Conservation (phyloP, 2,797 vertebrate genomes). For the Anabacerthia variegaticeps region DNA sequence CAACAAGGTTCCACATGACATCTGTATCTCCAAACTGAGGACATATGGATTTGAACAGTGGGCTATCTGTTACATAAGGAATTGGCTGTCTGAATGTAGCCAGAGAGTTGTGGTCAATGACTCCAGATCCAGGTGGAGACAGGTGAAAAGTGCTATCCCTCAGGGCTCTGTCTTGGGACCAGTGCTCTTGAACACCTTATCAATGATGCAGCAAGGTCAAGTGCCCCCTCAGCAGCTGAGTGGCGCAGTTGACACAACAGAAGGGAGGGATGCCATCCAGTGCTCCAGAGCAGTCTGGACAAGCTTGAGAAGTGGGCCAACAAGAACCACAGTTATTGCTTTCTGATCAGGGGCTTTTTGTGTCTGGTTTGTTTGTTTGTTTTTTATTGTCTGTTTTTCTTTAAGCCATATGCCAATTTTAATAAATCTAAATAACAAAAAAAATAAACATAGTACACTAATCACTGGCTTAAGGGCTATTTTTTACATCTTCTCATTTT, state of each 20-base stretch:
- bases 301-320: neutral
- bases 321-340: fast-evolving
- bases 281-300: neutral
- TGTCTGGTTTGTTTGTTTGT: neutral
- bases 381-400: neutral
- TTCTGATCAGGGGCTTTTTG: neutral
- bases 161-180: neutral
- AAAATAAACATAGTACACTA: neutral
- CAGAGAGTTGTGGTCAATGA: neutral
- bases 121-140: neutral
- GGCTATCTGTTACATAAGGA: neutral
- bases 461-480: neutral
- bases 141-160: neutral
- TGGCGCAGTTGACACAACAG: neutral
- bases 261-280: neutral
- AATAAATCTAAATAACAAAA: neutral
- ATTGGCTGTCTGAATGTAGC: neutral
- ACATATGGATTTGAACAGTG: too few relatives aligned
- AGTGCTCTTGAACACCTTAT: neutral
- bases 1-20: fast-evolving
- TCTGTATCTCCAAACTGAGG: neutral
- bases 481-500: neutral
- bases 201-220: neutral
- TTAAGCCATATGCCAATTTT: neutral
- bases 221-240: neutral